Evolutionary conservation across 2,888 invertebrate species (phyloP).

Genomic region (Xylocampa areola): DNA sequence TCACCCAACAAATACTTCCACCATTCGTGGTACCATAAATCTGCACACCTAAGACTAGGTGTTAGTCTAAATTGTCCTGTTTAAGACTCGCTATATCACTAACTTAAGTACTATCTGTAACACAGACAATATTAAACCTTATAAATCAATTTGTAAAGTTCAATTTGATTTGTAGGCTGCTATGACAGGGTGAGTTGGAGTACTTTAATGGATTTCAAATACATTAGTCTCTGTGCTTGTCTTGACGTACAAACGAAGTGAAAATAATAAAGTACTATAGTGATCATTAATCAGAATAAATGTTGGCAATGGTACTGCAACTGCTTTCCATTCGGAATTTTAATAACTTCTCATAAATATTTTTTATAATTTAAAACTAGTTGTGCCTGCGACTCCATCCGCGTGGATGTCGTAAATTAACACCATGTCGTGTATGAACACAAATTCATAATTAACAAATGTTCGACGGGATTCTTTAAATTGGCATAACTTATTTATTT

Average conservation of each 20-base stretch:
- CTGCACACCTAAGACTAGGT: slow-evolving; percentile 68
- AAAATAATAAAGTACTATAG: slow-evolving; percentile 62
- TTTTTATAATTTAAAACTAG: slow-evolving; percentile 45
- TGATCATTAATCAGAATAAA: slow-evolving; percentile 59
- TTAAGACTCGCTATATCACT: slow-evolving; percentile 58
- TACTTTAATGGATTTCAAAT: slow-evolving; percentile 69
- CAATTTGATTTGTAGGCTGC: slow-evolving; percentile 15
- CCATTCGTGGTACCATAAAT: slow-evolving; percentile 61
- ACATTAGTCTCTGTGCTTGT: slow-evolving; percentile 64
- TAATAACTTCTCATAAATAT: no score
- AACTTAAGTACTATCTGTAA: slow-evolving; percentile 54
- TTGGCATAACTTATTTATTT: no score
- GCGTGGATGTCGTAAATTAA: no score
- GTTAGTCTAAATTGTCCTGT: slow-evolving; percentile 70
- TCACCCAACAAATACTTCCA: slow-evolving; percentile 53
- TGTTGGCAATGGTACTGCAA: slow-evolving; percentile 41
- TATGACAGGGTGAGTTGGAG: slow-evolving; percentile 48
- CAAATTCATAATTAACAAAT: no score
- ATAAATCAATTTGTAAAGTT: slow-evolving; percentile 22
- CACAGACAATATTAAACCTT: slow-evolving; percentile 41
- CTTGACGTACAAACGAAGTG: slow-evolving; percentile 58
- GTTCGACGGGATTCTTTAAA: no score
- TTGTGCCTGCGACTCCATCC: no score
- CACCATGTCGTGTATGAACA: no score
- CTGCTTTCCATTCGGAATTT: slow-evolving; percentile 48